These are phyloP conservation scores for Drosophila ironensis DNA, from an alignment of 1,140 invertebrate genomes.

Conservation along the genomic window DNA sequence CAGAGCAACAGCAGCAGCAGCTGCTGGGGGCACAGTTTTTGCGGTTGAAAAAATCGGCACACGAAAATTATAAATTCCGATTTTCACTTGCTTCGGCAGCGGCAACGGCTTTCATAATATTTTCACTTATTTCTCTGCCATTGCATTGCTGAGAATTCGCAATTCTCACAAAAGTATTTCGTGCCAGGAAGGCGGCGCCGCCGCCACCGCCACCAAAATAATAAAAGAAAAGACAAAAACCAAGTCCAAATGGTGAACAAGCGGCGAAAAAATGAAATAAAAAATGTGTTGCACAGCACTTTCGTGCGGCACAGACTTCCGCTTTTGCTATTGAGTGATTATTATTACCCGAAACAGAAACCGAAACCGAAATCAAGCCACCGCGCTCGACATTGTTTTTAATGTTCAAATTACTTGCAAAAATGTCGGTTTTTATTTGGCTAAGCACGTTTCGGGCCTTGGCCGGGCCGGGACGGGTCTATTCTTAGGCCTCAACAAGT, in stretches of 20 bases:
- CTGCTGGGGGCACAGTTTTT: conserved; percentile 54
- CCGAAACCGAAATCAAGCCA: background rate
- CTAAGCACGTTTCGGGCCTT: conserved; percentile 55
- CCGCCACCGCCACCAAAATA: conserved; percentile 20
- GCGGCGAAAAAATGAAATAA: conserved; percentile 35
- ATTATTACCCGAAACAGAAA: conserved; percentile 47
- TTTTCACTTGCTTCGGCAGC: conserved; percentile 66
- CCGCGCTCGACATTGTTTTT: conserved; percentile 55
- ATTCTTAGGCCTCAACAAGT: conserved; percentile 41
- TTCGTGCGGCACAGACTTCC: conserved; percentile 70
- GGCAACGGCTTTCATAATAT: conserved; percentile 67
- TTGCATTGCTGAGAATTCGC: conserved; percentile 57
- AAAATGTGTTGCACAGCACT: conserved; percentile 67
- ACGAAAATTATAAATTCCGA: conserved; percentile 78
- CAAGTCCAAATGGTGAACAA: conserved; percentile 38
- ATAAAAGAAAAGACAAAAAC: conserved; percentile 38
- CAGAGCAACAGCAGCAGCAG: conserved; percentile 38
- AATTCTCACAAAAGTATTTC: conserved; percentile 74
- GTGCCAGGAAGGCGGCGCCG: conserved; percentile 76
- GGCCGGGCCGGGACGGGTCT: conserved; percentile 16
- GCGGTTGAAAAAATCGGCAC: conserved; percentile 70
- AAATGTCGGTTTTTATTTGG: conserved; percentile 46
- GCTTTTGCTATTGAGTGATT: conserved; percentile 66
- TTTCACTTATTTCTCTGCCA: conserved; percentile 63
- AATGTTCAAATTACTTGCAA: conserved; percentile 74